These are phyloP conservation scores for Polyommatus iphigenia DNA, from an alignment of 2,888 invertebrate species.

Conservation along the genomic window DNA sequence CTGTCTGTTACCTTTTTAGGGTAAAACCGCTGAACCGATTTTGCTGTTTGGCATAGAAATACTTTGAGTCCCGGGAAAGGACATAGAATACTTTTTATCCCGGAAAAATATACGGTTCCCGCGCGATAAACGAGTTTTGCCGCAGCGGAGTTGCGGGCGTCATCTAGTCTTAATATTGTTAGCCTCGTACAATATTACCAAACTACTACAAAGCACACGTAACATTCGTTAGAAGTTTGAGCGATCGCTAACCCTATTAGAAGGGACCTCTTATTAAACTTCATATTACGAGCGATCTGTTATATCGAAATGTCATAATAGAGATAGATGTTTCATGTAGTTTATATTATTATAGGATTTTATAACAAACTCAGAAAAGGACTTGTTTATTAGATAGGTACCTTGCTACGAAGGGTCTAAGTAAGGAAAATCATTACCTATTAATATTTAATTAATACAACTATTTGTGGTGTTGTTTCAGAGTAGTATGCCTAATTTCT, in stretches of 20 bases:
- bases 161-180: no score
- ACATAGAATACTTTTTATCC: no score
- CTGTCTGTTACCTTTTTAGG: no score
- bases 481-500: not conserved
- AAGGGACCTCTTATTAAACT: not conserved
- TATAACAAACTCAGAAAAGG: not conserved
- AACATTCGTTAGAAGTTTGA: not conserved
- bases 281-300: conserved; percentile 8
- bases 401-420: not conserved
- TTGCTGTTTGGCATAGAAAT: no score
- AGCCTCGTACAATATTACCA: not conserved
- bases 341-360: not conserved
- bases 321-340: not conserved
- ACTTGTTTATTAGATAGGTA: not conserved
- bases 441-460: no score
- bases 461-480: no score
- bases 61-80: no score
- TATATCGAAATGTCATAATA: not conserved
- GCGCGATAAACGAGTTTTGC: no score
- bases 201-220: not conserved
- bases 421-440: not conserved
- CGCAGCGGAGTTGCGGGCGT: no score
- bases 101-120: no score
- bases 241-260: not conserved
- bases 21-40: no score